These are phyloP conservation scores for Notospermus geniculatus DNA, from an alignment of 1,140 invertebrate species.

Conservation along the genomic window DNA sequence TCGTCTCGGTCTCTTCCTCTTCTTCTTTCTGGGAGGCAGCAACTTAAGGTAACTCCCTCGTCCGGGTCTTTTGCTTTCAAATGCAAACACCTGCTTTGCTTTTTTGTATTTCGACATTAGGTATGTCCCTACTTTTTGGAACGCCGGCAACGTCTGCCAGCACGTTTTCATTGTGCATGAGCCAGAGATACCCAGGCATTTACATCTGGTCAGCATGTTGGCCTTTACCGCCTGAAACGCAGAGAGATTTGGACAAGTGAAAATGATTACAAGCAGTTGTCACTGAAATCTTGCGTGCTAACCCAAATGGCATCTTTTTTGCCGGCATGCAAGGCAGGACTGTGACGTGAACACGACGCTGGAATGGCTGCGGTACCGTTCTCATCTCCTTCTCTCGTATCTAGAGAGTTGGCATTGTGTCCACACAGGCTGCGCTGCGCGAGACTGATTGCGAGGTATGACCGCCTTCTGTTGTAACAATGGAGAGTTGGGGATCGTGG, in stretches of 20 bases:
- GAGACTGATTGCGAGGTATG: too few relatives aligned
- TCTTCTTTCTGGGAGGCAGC: constrained; percentile 67
- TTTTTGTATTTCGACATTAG: constrained; percentile 78
- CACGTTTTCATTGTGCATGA: constrained; percentile 94
- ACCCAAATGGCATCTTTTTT: too few relatives aligned
- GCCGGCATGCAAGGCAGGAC: too few relatives aligned
- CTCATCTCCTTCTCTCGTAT: too few relatives aligned
- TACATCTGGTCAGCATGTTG: constrained; percentile 64
- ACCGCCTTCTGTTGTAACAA: too few relatives aligned
- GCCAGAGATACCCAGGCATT: constrained; percentile 94
- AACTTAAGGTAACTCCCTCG: constrained; percentile 49
- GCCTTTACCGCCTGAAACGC: constrained; percentile 51
- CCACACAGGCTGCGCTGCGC: too few relatives aligned
- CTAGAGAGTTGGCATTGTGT: too few relatives aligned
- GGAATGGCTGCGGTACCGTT: too few relatives aligned
- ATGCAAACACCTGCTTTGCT: constrained; percentile 69
- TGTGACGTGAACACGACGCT: too few relatives aligned
- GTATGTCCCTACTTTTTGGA: constrained; percentile 78
- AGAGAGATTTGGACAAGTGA: not conserved
- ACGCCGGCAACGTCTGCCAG: constrained; percentile 86
- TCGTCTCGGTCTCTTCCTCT: constrained; percentile 46
- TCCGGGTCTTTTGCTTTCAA: constrained; percentile 34
- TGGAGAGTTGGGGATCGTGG: too few relatives aligned
- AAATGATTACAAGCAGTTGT: too few relatives aligned
- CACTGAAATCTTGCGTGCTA: too few relatives aligned